Evolutionary conservation across 2,113 vertebrate species (phyloP).

Genomic region (Pteruthius melanotis): DNA sequence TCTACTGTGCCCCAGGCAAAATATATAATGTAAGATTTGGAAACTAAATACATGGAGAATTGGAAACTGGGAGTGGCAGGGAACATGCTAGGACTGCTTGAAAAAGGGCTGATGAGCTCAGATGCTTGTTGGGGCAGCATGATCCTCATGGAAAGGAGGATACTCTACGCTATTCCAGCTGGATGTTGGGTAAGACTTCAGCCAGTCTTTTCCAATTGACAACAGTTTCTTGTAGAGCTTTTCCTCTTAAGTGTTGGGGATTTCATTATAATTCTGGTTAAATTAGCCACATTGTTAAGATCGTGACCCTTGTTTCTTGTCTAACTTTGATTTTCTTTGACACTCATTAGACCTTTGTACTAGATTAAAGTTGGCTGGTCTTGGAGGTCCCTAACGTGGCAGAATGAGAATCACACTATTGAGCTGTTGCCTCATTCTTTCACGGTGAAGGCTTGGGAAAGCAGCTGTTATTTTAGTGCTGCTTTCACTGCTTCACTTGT

Average conservation of each 20-base stretch:
- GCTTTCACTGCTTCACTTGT: not conserved
- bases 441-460: not conserved
- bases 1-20: not conserved
- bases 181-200: not conserved
- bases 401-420: not conserved
- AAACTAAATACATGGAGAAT: not conserved
- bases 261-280: not conserved
- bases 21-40: not conserved
- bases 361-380: not conserved
- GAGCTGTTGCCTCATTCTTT: not conserved
- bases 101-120: not conserved
- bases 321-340: not conserved
- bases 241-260: not conserved
- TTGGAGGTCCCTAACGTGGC: not conserved
- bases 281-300: not conserved
- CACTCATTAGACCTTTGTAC: not conserved
- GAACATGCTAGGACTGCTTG: not conserved
- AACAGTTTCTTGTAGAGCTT: not conserved
- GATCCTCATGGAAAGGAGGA: not conserved
- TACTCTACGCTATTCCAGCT: accelerated
- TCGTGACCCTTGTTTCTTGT: not conserved
- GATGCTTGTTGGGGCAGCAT: not conserved
- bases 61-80: not conserved
- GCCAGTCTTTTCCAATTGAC: not conserved
- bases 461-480: not conserved